phyloP scores from a whole-genome alignment of 2,888 invertebrate species.

The Macrosoma leucophasiata region DNA sequence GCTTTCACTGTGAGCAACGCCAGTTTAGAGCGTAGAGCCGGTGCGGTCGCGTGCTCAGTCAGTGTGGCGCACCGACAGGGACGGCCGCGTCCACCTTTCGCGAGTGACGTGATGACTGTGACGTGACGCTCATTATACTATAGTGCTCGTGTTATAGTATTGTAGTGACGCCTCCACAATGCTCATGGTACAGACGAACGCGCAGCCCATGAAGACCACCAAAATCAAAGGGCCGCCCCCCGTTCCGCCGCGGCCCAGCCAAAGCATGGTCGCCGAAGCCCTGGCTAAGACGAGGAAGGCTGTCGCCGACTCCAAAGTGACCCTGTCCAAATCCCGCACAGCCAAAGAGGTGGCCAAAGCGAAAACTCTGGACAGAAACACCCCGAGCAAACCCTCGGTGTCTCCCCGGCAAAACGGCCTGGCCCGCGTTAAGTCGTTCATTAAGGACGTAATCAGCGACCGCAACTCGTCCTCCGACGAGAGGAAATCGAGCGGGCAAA shows the following conservation, averaged over 20 bases:
- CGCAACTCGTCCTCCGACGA: slow-evolving; percentile 69
- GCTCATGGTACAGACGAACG: slow-evolving; percentile 75
- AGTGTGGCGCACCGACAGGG: slow-evolving; percentile 51
- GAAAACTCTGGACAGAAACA: slow-evolving; percentile 60
- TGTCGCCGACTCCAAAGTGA: slow-evolving; percentile 66
- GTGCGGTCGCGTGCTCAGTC: slow-evolving; percentile 35
- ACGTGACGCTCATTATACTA: slow-evolving; percentile 68
- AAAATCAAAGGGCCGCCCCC: slow-evolving; percentile 82
- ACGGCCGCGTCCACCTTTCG: slow-evolving; percentile 48
- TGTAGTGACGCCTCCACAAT: slow-evolving; percentile 64
- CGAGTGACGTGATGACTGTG: slow-evolving; percentile 45
- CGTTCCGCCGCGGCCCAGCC: slow-evolving; percentile 87
- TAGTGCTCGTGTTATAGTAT: slow-evolving; percentile 66
- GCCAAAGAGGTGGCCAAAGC: slow-evolving; percentile 51
- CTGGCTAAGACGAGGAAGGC: slow-evolving; percentile 79
- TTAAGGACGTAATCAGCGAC: slow-evolving; percentile 71
- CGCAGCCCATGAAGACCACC: slow-evolving; percentile 70
- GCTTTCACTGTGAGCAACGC: too few relatives aligned
- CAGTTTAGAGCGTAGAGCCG: too few relatives aligned
- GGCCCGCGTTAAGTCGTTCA: slow-evolving; percentile 70
- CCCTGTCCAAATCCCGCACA: slow-evolving; percentile 55
- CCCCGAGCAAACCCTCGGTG: slow-evolving; percentile 46
- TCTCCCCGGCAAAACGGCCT: slow-evolving; percentile 69
- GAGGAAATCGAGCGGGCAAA: slow-evolving; percentile 60
- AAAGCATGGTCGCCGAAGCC: slow-evolving; percentile 82